A percentile compares a stretch with the other conserved stretches of the same genome.
Conservation (phyloP, 2,888 invertebrate genomes). For the Microdon myrmicae region DNA sequence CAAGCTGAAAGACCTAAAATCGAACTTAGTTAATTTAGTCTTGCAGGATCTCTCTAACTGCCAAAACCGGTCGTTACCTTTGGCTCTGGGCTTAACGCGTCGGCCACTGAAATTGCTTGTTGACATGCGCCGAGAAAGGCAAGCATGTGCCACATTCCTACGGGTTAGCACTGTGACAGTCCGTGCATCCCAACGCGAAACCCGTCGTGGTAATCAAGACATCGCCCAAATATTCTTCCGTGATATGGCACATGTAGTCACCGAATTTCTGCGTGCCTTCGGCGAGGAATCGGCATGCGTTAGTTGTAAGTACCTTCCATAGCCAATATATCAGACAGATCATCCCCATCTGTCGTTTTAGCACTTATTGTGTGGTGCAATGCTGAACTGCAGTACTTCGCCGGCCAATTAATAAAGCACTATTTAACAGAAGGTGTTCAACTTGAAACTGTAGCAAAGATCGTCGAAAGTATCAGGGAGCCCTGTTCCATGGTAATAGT, state of each 20-base stretch:
- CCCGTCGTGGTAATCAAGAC: slow-evolving; percentile 64
- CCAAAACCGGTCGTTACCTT: slow-evolving; percentile 90
- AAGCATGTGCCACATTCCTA: slow-evolving; percentile 65
- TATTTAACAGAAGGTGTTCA: slow-evolving; percentile 90
- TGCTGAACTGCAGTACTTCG: slow-evolving; percentile 81
- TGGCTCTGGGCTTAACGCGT: slow-evolving; percentile 85
- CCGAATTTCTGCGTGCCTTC: slow-evolving; percentile 84
- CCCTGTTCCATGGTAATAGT: slow-evolving; percentile 62
- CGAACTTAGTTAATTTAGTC: slow-evolving; percentile 84
- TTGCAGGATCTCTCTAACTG: slow-evolving; percentile 89
- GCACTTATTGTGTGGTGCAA: slow-evolving; percentile 93
- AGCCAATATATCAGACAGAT: not conserved
- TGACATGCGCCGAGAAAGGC: slow-evolving; percentile 66
- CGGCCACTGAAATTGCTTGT: slow-evolving; percentile 83
- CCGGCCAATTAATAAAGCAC: slow-evolving; percentile 85
- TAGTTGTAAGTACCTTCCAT: slow-evolving; percentile 70
- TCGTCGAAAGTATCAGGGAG: slow-evolving; percentile 81
- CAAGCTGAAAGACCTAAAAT: slow-evolving; percentile 77
- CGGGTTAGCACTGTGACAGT: slow-evolving; percentile 65
- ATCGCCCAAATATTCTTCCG: slow-evolving; percentile 76
- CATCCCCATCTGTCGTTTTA: slow-evolving; percentile 55
- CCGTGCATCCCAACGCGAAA: slow-evolving; percentile 64
- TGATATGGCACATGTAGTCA: slow-evolving; percentile 75
- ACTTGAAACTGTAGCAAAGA: slow-evolving; percentile 84
- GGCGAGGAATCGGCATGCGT: slow-evolving; percentile 79